These are phyloP conservation scores for Agelaius phoeniceus DNA, from an alignment of 2,113 vertebrate genomes.

Conservation along the genomic window DNA sequence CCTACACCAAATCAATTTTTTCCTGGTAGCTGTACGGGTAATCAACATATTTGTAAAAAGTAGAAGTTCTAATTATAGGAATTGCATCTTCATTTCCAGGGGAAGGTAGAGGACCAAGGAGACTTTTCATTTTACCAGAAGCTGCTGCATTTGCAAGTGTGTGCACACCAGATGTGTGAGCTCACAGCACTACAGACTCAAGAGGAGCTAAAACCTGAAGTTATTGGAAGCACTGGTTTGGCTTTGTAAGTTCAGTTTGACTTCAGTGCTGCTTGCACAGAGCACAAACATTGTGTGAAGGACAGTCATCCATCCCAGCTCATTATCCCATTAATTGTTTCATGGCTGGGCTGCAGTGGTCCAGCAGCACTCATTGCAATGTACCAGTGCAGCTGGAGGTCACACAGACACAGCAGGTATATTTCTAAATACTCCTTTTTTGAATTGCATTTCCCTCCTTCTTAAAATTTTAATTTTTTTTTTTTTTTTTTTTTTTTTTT, in stretches of 20 bases:
- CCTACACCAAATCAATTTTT: not conserved
- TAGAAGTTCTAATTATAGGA: not conserved
- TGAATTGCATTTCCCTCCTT: fast-evolving
- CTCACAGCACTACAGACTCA: not conserved
- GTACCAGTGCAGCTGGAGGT: not conserved
- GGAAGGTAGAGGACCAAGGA: not conserved
- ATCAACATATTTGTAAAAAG: not conserved
- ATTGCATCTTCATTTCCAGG: not conserved
- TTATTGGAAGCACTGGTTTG: not conserved
- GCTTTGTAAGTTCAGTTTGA: not conserved
- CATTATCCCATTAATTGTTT: not conserved
- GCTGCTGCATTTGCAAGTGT: not conserved
- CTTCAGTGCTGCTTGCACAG: not conserved
- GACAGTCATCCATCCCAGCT: not conserved
- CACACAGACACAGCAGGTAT: not conserved
- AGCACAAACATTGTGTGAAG: not conserved
- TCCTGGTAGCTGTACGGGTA: not conserved
- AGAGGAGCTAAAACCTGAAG: not conserved
- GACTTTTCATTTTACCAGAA: not conserved
- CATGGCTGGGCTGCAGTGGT: not conserved
- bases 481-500: not conserved
- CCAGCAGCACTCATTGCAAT: not conserved
- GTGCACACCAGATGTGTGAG: not conserved
- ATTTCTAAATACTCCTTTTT: not conserved
- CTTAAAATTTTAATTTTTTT: too few relatives aligned